Evolutionary conservation across 1,140 invertebrate species (phyloP), one percentile per base, ranked within the genome.

Genomic region (Carposina sasakii): DNA sequence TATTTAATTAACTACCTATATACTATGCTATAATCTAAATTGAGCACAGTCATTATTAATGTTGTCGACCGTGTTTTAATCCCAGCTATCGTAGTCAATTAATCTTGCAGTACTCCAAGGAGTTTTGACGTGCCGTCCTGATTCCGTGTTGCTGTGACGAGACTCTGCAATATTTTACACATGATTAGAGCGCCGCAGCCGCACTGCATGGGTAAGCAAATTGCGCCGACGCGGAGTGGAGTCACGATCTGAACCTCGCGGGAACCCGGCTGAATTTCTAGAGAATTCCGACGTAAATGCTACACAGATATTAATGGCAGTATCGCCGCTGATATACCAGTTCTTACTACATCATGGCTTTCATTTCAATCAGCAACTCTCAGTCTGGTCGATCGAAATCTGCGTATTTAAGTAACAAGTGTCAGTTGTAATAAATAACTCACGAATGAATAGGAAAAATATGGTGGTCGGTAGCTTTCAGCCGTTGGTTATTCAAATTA

Each of bases 121-220:
- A 69, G 67, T 71, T 76, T 71, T 75, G 76, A 81, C 74, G 68
- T 67, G 63, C 60, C 62, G 71, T 73, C 64, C 71, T 61, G 70
- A 73, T 74, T 70, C 62, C 63, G 65, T 66, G 67, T 60, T 60
- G 57, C 60, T 55, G 69, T 83, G 76, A 77, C 76, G 72, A 68
- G 76, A 55, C 64, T 58, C 65, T 55, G 74, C 63, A 77, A 83
- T 83, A 83, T 83, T 83, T 83, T 79, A 81, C 79, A 83, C 79
- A 70, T 83, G 77, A 83, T 81, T 83, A 81, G 77, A 83, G 74
- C 66, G 61, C 64, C 57, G 48, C 60, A 57, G 64, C 55, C 58
- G 66, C 69, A 66, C 67, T 75, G 74, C 81, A 79, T 78, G 76
- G 74, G 69, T 78, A 81, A 79, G 79, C 79, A 83, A 83, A 83